Base-by-base conservation (phyloP, 2,888 invertebrate genomes). In the Volucella inanis region DNA sequence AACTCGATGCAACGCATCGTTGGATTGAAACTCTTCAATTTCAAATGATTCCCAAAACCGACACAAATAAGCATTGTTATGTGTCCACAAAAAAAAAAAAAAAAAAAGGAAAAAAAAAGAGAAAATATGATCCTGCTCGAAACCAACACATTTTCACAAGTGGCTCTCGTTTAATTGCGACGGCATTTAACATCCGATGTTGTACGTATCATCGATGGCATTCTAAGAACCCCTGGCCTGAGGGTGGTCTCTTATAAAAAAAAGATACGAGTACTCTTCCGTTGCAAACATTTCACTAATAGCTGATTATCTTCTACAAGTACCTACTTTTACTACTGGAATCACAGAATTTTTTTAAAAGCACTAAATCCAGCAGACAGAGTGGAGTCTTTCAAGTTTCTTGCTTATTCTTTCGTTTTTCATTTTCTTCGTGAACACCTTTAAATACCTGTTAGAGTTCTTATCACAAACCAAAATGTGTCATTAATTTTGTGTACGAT, bases 401-500 rank as follows among this genome's bases (percentile, higher is more conserved):
- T 47, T 74, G 39, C 41, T 39, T 76, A n/a, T 59, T 43, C 67
- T 64, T 43, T 55, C 22, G 22, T 49, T 45, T 31, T 61, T 65
- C 11, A 0, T 65, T 68, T 47, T 50, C 18, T 65, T 64, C 31
- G 31, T 31, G 80, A 50, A 75, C 81, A 85, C 86, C 82, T 74
- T 59, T 82, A 70, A 86, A 81, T 77, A 86, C 72, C 74, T 74
- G 81, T 82, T 82, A 43, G 47, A 70, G 50, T 50, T 78, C 82
- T 86, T 86, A 86, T 86, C 86, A 86, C 50, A 31, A 77, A 78
- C 85, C 76, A 82, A 86, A 86, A 86, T 78, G 82, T 86, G 82
- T 86, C 86, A 82, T 86, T 86, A 86, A 86, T 86, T 86, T 86
- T 78, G 82, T 86, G 82, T 86, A 76, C 72, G 74, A 50, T 86